These are phyloP conservation scores for Salarias fasciatus DNA, from an alignment of 2,797 vertebrate genomes.

Conservation along the genomic window DNA sequence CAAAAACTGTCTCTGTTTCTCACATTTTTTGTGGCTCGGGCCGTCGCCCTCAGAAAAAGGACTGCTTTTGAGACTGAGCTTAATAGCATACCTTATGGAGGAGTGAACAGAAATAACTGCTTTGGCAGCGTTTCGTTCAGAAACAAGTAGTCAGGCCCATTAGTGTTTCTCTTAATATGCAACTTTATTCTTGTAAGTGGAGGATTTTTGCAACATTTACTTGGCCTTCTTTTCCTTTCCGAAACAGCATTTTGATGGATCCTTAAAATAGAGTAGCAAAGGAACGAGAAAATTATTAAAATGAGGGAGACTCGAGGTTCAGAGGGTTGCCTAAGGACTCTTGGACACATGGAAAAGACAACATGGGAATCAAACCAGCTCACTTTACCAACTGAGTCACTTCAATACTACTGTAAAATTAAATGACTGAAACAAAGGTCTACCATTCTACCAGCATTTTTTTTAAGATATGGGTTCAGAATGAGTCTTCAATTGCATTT, in stretches of 20 bases:
- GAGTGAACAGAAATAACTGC: constrained; percentile 16
- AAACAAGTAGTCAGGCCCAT: constrained; percentile 31
- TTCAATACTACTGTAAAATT: no score
- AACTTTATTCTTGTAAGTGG: constrained; percentile 9
- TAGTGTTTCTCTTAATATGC: constrained; percentile 22
- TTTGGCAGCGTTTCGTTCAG: constrained; percentile 29
- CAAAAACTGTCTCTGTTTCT: constrained; percentile 70
- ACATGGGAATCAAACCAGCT: no score
- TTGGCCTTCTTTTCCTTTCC: no score
- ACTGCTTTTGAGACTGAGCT: constrained; percentile 38
- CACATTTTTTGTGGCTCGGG: constrained; percentile 43
- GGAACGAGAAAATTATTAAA: no score
- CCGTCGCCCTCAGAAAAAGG: constrained; percentile 26
- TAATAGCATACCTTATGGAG: constrained; percentile 51
- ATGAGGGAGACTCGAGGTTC: no score
- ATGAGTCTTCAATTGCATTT: background rate
- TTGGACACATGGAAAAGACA: no score
- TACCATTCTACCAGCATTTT: background rate
- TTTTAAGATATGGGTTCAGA: background rate
- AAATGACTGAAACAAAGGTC: no score
- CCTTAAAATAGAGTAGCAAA: no score
- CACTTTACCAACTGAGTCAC: no score
- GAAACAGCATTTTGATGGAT: no score
- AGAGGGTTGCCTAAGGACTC: no score
- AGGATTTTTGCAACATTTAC: constrained; percentile 9